A percentile compares a stretch with the other conserved stretches of the same genome.
These are phyloP conservation scores for Trichoplusia ni DNA, from an alignment of 1,140 invertebrate genomes.

Conservation along the genomic window DNA sequence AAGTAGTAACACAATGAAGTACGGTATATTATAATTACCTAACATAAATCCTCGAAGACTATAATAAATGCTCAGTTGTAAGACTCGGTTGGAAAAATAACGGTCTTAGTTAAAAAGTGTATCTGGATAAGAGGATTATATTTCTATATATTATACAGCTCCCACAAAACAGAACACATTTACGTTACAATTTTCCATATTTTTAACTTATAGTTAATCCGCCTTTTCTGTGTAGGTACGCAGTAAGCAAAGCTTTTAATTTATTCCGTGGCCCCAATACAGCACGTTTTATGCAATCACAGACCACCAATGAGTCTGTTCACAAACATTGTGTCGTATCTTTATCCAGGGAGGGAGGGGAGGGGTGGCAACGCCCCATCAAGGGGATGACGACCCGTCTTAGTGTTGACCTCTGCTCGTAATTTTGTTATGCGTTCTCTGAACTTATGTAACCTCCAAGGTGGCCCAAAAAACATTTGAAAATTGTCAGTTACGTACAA, in stretches of 20 bases:
- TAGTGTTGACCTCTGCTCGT: conserved; percentile 32
- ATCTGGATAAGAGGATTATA: too few relatives aligned
- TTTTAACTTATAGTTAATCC: neutral
- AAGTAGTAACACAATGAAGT: too few relatives aligned
- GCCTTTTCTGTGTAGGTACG: neutral
- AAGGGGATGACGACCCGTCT: conserved; percentile 32
- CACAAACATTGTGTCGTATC: neutral
- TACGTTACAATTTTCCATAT: too few relatives aligned
- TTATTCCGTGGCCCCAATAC: neutral
- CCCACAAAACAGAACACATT: too few relatives aligned
- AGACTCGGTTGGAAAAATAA: too few relatives aligned
- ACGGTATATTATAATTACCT: too few relatives aligned
- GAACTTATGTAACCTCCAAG: conserved; percentile 28
- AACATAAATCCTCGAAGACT: too few relatives aligned
- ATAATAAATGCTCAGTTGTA: too few relatives aligned
- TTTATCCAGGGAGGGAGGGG: neutral
- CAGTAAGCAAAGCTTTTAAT: neutral
- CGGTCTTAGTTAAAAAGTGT: too few relatives aligned
- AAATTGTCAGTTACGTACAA: neutral
- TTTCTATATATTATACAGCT: too few relatives aligned
- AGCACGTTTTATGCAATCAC: conserved; percentile 20
- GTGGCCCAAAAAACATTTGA: neutral
- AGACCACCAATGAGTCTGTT: neutral
- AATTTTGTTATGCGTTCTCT: conserved; percentile 43
- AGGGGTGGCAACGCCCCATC: conserved; percentile 1